Evolutionary conservation across 2,797 vertebrate genomes (phyloP).

Genomic region (Sternarchorhynchus goeldii): DNA sequence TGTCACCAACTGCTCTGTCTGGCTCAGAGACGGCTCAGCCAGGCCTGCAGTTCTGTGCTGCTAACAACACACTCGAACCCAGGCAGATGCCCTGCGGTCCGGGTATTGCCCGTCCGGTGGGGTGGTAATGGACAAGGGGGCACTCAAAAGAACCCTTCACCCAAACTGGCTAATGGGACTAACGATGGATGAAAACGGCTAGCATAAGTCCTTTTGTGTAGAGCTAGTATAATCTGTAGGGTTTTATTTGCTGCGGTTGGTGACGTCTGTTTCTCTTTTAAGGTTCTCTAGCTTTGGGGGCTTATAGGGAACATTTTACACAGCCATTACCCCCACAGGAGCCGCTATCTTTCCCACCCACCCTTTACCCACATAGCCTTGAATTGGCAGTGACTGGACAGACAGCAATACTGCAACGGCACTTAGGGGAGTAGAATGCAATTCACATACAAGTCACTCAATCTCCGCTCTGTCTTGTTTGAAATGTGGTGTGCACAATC

Average conservation of each 20-base stretch:
- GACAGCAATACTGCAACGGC: neutral
- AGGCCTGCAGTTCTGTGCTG: neutral
- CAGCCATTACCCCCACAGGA: no score
- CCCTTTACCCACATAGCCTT: neutral
- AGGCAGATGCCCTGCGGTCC: conserved; percentile 10
- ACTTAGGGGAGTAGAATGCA: neutral
- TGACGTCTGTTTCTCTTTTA: no score
- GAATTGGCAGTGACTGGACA: conserved; percentile 6
- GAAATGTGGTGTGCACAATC: no score
- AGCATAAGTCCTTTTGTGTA: neutral
- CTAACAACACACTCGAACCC: conserved; percentile 6
- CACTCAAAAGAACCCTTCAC: neutral
- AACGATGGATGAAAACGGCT: neutral
- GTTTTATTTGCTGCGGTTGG: no score
- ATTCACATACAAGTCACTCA: conserved; percentile 1
- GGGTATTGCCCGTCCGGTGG: neutral
- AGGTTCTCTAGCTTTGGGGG: no score
- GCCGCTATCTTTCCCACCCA: neutral
- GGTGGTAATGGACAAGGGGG: conserved; percentile 10
- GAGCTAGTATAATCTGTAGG: neutral
- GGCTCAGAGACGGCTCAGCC: neutral
- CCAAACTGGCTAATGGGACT: conserved; percentile 1
- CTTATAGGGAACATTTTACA: no score
- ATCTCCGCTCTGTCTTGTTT: neutral
- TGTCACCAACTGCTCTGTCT: neutral